Base-by-base conservation (phyloP, 2,113 vertebrate species). In the Odocoileus hemionus region DNA sequence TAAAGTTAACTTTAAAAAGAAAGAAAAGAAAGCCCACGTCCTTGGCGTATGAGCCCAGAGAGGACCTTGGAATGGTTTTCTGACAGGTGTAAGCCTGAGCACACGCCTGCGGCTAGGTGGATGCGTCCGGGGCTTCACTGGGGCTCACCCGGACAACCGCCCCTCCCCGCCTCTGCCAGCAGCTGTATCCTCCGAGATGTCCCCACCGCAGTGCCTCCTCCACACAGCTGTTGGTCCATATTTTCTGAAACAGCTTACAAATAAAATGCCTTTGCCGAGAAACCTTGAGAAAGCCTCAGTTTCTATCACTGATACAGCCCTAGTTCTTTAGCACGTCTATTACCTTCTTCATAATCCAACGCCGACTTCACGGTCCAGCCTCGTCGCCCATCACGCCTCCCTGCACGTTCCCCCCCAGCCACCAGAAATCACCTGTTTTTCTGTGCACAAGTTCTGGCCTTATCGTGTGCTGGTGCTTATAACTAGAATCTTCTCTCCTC, bases 1-100 rank as follows among this genome's bases (percentile, higher is more conserved):
- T 67, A n/a, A 85, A 97, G 78, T 94, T 96, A 96, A 95, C 83
- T 74, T 84, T 23, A 50, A 47, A 50, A 30, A 26, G 47, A 55
- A 82, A n/a, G 45, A 45, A 14, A n/a, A 54, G 50, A 82, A 82
- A 82, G 25, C 80, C 33, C 36, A 36, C 0, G 12, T 89, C 80
- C 89, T 96, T 57, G 54, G 54, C 23, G 1, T 67, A 25, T 67
- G 92, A 93, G 30, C 39, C 33, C 50, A 52, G n/a, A 90, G 76
- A 94, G 43, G 36, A 90, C 25, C 19, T 86, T 50, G 60, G 82
- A 43, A 78, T 86, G 10, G 7, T 88, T 96, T 96, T 23, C 64
- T 90, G 80, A 87, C 28, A 84, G 76, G 47, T 4, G 2, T 45
- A 47, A 67, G 87, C 26, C 26, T 13, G 17, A 23, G 33, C 55